Base-by-base conservation (phyloP, 2,888 invertebrate genomes). In the Calameuta filiformis region DNA sequence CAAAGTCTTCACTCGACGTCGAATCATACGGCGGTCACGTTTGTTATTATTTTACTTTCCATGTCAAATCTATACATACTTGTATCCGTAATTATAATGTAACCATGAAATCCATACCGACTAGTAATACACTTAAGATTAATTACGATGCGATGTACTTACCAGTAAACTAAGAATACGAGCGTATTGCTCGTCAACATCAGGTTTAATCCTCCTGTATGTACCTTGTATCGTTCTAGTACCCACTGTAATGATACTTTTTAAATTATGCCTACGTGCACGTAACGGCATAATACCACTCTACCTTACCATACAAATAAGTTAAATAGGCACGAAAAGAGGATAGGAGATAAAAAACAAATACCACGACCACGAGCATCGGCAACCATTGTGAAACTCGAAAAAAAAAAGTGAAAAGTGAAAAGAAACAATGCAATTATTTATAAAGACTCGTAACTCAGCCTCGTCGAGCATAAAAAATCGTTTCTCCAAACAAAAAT, bases 381-480 rank as follows among this genome's bases (percentile, higher is more conserved):
- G 40, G 15, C 6, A 40, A 40, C 30, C 31, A 30, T 69, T 69
- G 69, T 69, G 30, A 69, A 69, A 30, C 3, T 11, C 30, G 6
- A 30, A 30, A 69, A 69, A 30, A 69, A 69, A 40, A 40, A 40
- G 37, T 37, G 12, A 37, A 69, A 69, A 69, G 73, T 31, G 31
- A 74, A 34, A 74, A 33, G 34, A 56, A 68, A 74, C 75, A 75
- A 75, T 35, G 69, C 75, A 77, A 34, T 77, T 34, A 77, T 77
- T 69, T 77, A 74, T 75, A 77, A 74, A 77, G 30, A 77, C 40
- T 77, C 74, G 77, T 77, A 77, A 77, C 40, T 33, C 68, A 35
- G 75, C 68, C 74, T 35, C 1, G 6, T 75, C 23, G 74, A 30
- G 37, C 68, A 74, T 69, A 77, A 74, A 69, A 73, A 35, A 73